phyloP scores from a whole-genome alignment of 2,888 invertebrate genomes.

The Laothoe populi region DNA sequence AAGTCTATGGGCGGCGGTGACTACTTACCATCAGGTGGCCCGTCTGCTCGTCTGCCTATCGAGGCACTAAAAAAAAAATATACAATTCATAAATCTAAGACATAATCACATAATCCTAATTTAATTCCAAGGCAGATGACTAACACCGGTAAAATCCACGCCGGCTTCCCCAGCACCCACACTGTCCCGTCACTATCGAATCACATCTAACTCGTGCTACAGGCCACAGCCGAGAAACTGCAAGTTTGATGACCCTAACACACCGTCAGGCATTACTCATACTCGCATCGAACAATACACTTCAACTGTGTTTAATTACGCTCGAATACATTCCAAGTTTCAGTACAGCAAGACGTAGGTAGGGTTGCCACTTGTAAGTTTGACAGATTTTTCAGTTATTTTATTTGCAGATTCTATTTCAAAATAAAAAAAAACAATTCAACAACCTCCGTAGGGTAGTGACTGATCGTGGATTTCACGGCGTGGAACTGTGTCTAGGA shows the following conservation, averaged over 20 bases:
- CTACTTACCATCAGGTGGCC: no score
- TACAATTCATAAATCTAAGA: neutral
- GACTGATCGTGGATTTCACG: no score
- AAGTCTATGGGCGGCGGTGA: no score
- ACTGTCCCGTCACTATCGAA: neutral
- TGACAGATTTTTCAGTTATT: neutral
- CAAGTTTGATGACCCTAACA: conserved; percentile 58
- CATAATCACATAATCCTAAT: neutral
- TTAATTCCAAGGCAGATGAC: neutral
- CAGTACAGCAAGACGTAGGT: conserved; percentile 31
- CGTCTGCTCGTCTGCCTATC: no score
- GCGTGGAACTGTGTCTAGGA: no score
- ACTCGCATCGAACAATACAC: conserved; percentile 20
- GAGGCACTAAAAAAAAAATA: no score
- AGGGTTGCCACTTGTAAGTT: conserved; percentile 3
- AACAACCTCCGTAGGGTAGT: no score
- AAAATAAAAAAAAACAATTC: no score
- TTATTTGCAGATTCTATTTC: no score
- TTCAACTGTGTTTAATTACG: conserved; percentile 20
- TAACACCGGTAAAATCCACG: neutral
- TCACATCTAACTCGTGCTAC: neutral
- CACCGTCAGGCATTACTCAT: conserved; percentile 37
- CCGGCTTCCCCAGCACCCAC: neutral
- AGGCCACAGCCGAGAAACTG: conserved; percentile 37
- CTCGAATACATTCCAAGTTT: conserved; percentile 38